Base-by-base conservation (phyloP, 2,888 invertebrate genomes). In the Ptychoptera contaminata region DNA sequence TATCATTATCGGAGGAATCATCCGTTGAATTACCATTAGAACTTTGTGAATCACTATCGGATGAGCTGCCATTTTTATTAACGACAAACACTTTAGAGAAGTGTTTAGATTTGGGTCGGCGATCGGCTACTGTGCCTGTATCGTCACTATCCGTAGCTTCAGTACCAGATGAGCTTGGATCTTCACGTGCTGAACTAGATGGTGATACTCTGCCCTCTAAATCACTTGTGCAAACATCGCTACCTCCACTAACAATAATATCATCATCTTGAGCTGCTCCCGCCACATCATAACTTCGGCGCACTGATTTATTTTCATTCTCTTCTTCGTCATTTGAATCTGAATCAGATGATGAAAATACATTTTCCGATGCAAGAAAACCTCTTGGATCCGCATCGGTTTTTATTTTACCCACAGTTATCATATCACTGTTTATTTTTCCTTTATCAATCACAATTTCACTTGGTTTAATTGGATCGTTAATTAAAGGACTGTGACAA, bases 41-140 rank as follows among this genome's bases (percentile, higher is more conserved):
- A 46, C 73, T 73, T 52, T 72, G 69, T 44, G 63, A 60, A 40
- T 76, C 74, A 37, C 72, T 65, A 43, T 74, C 76, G 1, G 74
- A 75, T 2, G 76, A 75, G 8, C 75, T 74, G 42, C 73, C 71
- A 15, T 66, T 67, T 8, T 75, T 76, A 55, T 80, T 80, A 15
- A 80, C 78, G 1, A 79, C 74, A 56, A 79, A 79, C 14, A 80
- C 76, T 45, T 77, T 71, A 32, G 77, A 76, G 56, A 80, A 81
- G 35, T 66, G 61, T 43, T 68, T 68, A 9, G 63, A 55, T 50
- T 69, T 70, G 10, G 68, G 63, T 42, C 69, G 67, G 1, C 56
- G 69, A 65, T 59, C 76, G 57, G 60, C 76, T 56, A 59, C 74
- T 51, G 58, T 70, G 11, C 77, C 78, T 0, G 69, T 70, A 51